Base-by-base conservation (phyloP, 1,140 invertebrate species). In the Nephila pilipes region DNA sequence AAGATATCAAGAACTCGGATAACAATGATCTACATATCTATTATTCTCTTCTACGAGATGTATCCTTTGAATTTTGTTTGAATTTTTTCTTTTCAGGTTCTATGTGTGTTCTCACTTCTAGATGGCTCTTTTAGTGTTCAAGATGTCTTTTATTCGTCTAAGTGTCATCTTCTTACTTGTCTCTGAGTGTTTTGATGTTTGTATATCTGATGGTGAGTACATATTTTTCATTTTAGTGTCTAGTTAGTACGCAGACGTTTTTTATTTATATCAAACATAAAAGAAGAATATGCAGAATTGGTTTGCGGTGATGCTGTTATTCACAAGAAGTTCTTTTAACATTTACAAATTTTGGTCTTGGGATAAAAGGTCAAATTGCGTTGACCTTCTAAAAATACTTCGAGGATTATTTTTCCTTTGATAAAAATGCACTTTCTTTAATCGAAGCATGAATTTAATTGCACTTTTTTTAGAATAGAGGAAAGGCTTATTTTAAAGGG, bases 31-130 rank as follows among this genome's bases (percentile, higher is more conserved):
- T 32, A 90, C 89, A 46, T 25, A 46, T 36, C 57, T 46, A 46
- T 4, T 10, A 46, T 46, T 46, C 46, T 46, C 46, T 22, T 54
- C n/a, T 22, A 10, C 32, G 25, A 91, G 14, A 22, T 91, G 90
- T 92, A 92, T 92, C 90, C 85, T 93, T 87, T 93, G 83, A 80
- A 69, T 85, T 87, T 87, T 58, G 83, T 93, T 87, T 87, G 25
- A 83, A 83, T 83, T 54, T n/a, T 93, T 93, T 57, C 83, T 93
- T 93, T 87, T 29, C 91, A 93, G 91, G 91, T 93, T 87, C 58
- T 75, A n/a, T 83, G 89, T 91, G 89, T 91, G 29, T 75, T 36
- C 12, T 75, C 69, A 54, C 85, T 85, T 55, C 90, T 85, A 75
- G 90, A 60, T 93, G 83, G 65, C 46, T 90, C 38, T 6, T 69